Base-by-base conservation (phyloP, 1,140 invertebrate genomes). In the Lanistes nyassanus region DNA sequence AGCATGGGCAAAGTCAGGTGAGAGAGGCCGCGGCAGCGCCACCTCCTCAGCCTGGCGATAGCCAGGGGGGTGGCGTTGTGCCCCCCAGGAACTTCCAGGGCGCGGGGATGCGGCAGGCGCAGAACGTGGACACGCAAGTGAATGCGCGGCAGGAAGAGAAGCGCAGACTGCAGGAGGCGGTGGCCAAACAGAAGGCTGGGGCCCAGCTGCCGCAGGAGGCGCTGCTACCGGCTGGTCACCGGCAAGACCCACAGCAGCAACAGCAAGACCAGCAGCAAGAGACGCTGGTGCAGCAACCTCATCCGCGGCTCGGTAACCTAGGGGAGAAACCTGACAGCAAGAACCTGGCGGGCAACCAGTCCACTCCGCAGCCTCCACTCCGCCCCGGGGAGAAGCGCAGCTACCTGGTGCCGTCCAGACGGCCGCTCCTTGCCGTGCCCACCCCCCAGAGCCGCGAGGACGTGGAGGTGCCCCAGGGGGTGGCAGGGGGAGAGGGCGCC, bases 141-240 rank as follows among this genome's bases (percentile, higher is more conserved):
- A 70, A 47, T 9, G 9, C 19, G 42, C 42, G 42, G 42, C 9
- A 47, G 42, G 42, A 47, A 16, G 42, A 47, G 42, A 47, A 13
- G 19, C 42, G 42, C 42, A 9, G 1, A 47, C 9, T 47, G 55
- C 55, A 72, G 56, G 55, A 72, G 34, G 55, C 58, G 55, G 70
- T 39, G 55, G 36, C 70, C 53, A 72, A 60, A 36, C 70, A 56
- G 34, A 58, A 62, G 21, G 36, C 58, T 31, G 16, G 31, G 34
- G 70, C 56, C n/a, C 23, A 62, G 56, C 37, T 70, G 64, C 47
- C 36, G 37, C 68, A 76, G 47, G 62, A 65, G 29, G 37, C 71
- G 36, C 37, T 47, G n/a, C 60, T 56, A 3, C 39, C 31, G 26
- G 36, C n/a, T 7, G 2, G 13, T 11, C 58, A 36, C 37, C 55